Base-by-base conservation (phyloP, 1,140 invertebrate genomes). In the Hormaphis cornu region DNA sequence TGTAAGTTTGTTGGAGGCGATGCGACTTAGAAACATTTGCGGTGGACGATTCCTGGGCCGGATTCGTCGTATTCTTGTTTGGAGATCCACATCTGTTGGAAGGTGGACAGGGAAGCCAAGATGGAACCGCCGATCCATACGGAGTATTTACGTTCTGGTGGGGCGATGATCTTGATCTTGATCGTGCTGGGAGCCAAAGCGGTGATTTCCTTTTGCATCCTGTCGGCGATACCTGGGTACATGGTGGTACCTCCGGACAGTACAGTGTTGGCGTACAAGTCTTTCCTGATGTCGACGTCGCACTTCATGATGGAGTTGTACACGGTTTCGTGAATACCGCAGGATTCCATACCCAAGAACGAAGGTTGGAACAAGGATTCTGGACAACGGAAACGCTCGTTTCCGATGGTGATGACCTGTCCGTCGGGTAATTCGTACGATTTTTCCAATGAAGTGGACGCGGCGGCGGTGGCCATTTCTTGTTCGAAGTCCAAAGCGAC, bases 161-260 rank as follows among this genome's bases (percentile, higher is more conserved):
- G 91, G 79, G 91, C 91, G 79, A 93, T 93, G 84, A 94, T 93
- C 84, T 94, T 93, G 84, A 93, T 92, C 82, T 94, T 94, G 85
- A 90, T 90, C 66, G 87, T 89, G 35, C 82, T 83, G 69, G 88
- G 88, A 33, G 89, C 87, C 20, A 90, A 80, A 37, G 86, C 82
- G 59, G 86, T 88, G 80, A 90, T 89, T 81, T 91, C 89, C 76
- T 89, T 89, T 76, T 89, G 87, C 87, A 90, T 89, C 75, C 88
- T 82, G 75, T 90, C 88, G 74, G 87, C 87, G 76, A 90, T 87
- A 79, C 88, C 88, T n/a, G 85, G 85, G 76, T 87, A 88, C 86
- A 88, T 88, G 56, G 86, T 87, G 73, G 86, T 87, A 73, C 86
- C 86, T 73, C 88, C 87, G 71, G 80, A 88, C 48, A 88, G 78